Evolutionary conservation across 2,888 invertebrate species (phyloP).

Genomic region (Tridacna crocea): DNA sequence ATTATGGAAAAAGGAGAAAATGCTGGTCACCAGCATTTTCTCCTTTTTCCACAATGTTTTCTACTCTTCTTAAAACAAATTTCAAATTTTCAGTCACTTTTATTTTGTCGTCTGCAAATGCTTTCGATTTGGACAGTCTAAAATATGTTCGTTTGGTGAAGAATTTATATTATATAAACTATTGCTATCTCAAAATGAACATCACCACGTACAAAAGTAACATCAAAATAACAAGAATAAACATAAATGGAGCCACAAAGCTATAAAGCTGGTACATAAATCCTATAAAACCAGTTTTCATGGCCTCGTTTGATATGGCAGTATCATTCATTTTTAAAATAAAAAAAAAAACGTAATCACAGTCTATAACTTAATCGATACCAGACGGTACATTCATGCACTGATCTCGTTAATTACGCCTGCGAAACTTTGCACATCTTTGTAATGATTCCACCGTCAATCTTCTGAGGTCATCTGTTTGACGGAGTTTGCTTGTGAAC

Average conservation of each 20-base stretch:
- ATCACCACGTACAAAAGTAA: slow-evolving; percentile 38
- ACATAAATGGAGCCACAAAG: slow-evolving; percentile 35
- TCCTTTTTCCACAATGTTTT: no score
- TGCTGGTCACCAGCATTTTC: no score
- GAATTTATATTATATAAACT: no score
- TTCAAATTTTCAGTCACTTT: no score
- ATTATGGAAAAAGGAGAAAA: no score
- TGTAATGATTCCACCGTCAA: background rate
- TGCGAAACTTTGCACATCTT: background rate
- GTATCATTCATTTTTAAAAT: slow-evolving; percentile 15
- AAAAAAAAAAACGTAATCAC: background rate
- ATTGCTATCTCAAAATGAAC: slow-evolving; percentile 30
- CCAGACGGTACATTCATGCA: background rate
- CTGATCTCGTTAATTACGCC: background rate
- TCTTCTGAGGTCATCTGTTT: background rate
- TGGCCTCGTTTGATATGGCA: background rate
- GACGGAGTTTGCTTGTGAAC: no score
- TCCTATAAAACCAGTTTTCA: slow-evolving; percentile 32
- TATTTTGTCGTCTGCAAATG: no score
- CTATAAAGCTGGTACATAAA: slow-evolving; percentile 43
- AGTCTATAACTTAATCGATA: no score
- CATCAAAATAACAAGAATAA: slow-evolving; percentile 43
- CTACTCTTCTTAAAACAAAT: no score
- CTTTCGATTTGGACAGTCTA: no score
- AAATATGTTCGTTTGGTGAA: no score